phyloP scores from a whole-genome alignment of 2,113 vertebrate genomes.

The Sisor rabdophorus region DNA sequence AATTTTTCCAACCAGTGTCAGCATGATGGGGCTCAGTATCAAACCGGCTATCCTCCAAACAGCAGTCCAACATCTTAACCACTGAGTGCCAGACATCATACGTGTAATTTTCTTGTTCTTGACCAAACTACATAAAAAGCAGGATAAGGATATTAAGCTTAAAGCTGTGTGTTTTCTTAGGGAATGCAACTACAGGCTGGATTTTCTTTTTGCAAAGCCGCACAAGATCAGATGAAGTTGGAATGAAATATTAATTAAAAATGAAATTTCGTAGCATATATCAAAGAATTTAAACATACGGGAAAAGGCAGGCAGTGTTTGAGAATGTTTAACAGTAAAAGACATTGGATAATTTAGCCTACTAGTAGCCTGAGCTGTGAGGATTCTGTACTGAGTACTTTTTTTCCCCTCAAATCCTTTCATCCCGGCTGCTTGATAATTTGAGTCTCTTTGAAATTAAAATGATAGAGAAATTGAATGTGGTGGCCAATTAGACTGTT shows the following conservation, averaged over 20 bases:
- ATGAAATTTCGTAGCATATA: constrained; percentile 67
- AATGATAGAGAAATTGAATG: constrained; percentile 49
- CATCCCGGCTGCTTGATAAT: constrained; percentile 44
- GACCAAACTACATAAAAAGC: not conserved
- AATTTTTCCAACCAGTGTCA: too few species aligned
- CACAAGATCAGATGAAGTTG: constrained; percentile 14
- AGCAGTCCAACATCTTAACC: too few species aligned
- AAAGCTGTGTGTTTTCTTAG: constrained; percentile 15
- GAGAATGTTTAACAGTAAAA: constrained; percentile 28
- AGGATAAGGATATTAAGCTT: not conserved
- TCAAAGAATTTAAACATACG: constrained; percentile 53
- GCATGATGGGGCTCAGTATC: too few species aligned
- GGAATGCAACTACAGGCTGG: not conserved
- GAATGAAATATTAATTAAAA: constrained; percentile 74
- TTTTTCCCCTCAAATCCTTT: constrained; percentile 17
- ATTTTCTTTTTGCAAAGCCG: not conserved
- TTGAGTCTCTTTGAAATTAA: constrained; percentile 50
- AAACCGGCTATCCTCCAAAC: too few species aligned
- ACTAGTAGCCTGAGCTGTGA: constrained; percentile 22
- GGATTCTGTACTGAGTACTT: not conserved
- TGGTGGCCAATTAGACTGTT: constrained; percentile 45
- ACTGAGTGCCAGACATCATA: too few species aligned
- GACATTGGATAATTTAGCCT: constrained; percentile 38
- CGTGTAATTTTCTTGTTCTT: not conserved
- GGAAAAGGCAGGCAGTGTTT: constrained; percentile 6